A percentile compares a stretch with the other conserved stretches of the same genome.
Conservation (phyloP, 2,113 vertebrate genomes). For the Anarrhichthys ocellatus region DNA sequence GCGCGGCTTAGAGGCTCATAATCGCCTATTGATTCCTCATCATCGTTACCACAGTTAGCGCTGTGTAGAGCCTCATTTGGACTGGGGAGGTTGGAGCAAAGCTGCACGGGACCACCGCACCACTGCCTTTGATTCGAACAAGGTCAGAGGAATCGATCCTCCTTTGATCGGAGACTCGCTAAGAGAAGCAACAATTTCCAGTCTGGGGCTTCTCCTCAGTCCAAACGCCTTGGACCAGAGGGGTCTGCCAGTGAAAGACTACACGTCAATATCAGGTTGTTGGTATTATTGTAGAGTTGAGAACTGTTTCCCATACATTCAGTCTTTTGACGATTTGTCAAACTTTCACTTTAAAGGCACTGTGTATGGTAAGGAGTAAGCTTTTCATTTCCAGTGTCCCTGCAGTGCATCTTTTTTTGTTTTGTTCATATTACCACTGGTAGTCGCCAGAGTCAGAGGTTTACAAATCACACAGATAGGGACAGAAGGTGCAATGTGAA, state of each 20-base stretch:
- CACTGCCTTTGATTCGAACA: conserved; percentile 65
- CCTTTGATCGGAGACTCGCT: conserved; percentile 59
- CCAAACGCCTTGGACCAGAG: not conserved
- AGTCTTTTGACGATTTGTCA: not conserved
- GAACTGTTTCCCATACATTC: not conserved
- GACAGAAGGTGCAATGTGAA: not conserved
- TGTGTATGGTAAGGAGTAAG: no score
- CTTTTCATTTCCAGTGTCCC: not conserved
- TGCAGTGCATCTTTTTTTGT: not conserved
- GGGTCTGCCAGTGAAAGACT: not conserved
- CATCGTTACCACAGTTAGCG: conserved; percentile 53
- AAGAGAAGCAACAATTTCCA: conserved; percentile 54
- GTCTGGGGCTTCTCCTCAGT: conserved; percentile 34
- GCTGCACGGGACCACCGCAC: conserved; percentile 25
- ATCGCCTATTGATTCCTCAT: conserved; percentile 68
- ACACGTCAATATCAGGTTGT: conserved; percentile 4
- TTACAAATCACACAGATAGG: not conserved
- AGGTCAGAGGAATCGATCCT: conserved; percentile 72
- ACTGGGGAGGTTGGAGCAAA: conserved; percentile 24
- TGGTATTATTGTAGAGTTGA: not conserved
- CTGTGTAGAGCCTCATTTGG: conserved; percentile 26
- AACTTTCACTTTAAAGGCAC: not conserved
- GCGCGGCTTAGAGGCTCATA: conserved; percentile 51
- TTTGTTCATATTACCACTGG: not conserved
- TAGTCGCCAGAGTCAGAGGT: not conserved